Evolutionary conservation across 2,797 vertebrate species (phyloP).

Genomic region (Cygnus olor): DNA sequence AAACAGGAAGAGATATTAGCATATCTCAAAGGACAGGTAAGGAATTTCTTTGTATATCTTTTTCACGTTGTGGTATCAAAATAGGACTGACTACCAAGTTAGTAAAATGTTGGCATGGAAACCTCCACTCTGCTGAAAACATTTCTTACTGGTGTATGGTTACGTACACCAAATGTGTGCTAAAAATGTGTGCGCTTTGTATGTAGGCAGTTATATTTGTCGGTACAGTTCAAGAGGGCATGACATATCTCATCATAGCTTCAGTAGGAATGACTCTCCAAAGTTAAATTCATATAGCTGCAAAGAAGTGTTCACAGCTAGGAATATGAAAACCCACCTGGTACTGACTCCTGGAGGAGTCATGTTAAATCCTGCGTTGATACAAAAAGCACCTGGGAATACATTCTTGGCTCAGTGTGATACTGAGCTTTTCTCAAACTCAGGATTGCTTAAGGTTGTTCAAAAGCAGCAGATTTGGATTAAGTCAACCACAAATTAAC

Average conservation of each 20-base stretch:
- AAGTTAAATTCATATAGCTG: not conserved
- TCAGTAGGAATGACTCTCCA: not conserved
- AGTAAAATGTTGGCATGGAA: not conserved
- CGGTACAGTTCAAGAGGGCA: not conserved
- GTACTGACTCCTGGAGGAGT: not conserved
- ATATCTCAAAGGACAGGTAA: not conserved
- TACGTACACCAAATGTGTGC: not conserved
- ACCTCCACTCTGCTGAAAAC: not conserved
- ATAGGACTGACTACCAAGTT: not conserved
- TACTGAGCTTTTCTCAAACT: not conserved
- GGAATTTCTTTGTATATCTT: not conserved
- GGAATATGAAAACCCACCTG: not conserved
- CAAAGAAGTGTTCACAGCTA: not conserved
- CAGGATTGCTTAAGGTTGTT: not conserved
- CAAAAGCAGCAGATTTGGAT: not conserved
- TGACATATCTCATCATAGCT: not conserved
- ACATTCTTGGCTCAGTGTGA: not conserved
- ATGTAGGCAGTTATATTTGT: not conserved
- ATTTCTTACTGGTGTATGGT: not conserved
- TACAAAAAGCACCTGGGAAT: not conserved
- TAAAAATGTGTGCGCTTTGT: not conserved
- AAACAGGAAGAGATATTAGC: not conserved
- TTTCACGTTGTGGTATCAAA: rapidly evolving
- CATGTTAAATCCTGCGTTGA: not conserved
- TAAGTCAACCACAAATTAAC: not conserved